phyloP scores from a whole-genome alignment of 2,797 vertebrate genomes.

The Labroides dimidiatus region DNA sequence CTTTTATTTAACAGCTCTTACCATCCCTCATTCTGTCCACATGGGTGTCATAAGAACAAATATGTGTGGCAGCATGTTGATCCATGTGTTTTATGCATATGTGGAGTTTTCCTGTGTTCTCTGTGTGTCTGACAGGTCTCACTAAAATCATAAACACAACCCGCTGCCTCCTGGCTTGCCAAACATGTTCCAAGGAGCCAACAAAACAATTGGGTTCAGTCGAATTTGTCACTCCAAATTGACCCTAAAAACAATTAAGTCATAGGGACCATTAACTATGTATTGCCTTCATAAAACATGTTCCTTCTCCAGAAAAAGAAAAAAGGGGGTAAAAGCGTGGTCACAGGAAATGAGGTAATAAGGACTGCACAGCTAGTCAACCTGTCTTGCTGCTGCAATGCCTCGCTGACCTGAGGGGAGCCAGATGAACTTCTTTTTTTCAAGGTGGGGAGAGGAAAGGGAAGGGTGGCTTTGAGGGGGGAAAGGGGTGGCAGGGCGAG shows the following conservation, averaged over 20 bases:
- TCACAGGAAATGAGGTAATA: constrained; percentile 88
- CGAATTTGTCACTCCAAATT: constrained; percentile 85
- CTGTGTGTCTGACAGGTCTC: constrained; percentile 50
- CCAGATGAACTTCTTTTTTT: constrained; percentile 72
- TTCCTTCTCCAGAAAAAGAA: constrained; percentile 68
- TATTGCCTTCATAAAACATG: constrained; percentile 84
- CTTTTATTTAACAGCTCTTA: constrained; percentile 64
- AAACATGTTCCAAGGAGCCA: constrained; percentile 67
- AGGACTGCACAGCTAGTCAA: constrained; percentile 83
- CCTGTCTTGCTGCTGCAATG: constrained; percentile 74
- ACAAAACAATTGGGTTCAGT: constrained; percentile 81
- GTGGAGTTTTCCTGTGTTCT: constrained; percentile 41
- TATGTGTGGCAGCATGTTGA: constrained; percentile 72
- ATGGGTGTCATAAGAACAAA: constrained; percentile 71
- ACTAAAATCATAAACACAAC: constrained; percentile 73
- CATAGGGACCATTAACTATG: constrained; percentile 83
- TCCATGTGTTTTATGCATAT: constrained; percentile 67
- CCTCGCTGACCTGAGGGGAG: constrained; percentile 77
- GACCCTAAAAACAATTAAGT: constrained; percentile 86
- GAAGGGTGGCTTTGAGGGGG: constrained; percentile 60
- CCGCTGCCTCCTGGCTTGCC: constrained; percentile 59
- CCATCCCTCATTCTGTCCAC: constrained; percentile 70
- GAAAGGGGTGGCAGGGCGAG: constrained; percentile 52
- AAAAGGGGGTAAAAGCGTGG: constrained; percentile 81
- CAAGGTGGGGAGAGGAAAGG: constrained; percentile 57